A percentile compares a stretch with the other conserved stretches of the same genome.
phyloP scores from a whole-genome alignment of 2,797 vertebrate genomes.

The Lepus oiostolus region DNA sequence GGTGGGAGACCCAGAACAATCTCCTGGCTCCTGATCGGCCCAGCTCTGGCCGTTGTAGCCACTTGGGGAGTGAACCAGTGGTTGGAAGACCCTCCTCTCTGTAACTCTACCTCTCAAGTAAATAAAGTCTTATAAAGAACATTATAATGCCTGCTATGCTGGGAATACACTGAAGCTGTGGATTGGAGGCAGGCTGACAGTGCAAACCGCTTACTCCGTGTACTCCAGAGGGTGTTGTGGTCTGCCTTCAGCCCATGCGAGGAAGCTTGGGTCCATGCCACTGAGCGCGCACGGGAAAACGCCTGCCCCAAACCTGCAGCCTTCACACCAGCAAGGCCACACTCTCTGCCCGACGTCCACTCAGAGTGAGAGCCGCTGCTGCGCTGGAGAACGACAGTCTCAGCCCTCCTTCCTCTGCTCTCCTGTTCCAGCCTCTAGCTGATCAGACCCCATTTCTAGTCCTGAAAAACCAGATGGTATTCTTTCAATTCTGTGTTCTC shows the following conservation, averaged over 20 bases:
- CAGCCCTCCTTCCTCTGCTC: not conserved
- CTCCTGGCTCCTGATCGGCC: too few relatives aligned
- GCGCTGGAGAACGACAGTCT: not conserved
- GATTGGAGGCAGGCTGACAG: not conserved
- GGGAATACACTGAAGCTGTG: not conserved
- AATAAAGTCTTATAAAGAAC: not conserved
- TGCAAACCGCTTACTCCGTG: not conserved
- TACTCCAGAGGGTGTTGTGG: not conserved
- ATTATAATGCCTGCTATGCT: not conserved
- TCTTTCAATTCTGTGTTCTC: conserved; percentile 4
- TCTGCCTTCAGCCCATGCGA: not conserved
- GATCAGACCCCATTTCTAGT: conserved; percentile 7
- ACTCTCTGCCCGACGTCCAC: not conserved
- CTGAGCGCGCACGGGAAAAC: not conserved
- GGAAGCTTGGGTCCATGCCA: not conserved
- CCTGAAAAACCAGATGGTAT: not conserved
- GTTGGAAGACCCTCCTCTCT: too few relatives aligned
- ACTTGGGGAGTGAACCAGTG: too few relatives aligned
- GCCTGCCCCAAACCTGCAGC: not conserved
- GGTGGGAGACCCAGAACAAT: too few relatives aligned
- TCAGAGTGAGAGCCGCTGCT: not conserved
- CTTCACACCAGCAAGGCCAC: not conserved
- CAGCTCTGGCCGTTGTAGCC: too few relatives aligned
- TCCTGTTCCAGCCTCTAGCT: conserved; percentile 1
- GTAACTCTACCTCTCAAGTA: too few relatives aligned